phyloP scores from a whole-genome alignment of 92 coral and sea anemone genomes.

The Pocillopora grandis region DNA sequence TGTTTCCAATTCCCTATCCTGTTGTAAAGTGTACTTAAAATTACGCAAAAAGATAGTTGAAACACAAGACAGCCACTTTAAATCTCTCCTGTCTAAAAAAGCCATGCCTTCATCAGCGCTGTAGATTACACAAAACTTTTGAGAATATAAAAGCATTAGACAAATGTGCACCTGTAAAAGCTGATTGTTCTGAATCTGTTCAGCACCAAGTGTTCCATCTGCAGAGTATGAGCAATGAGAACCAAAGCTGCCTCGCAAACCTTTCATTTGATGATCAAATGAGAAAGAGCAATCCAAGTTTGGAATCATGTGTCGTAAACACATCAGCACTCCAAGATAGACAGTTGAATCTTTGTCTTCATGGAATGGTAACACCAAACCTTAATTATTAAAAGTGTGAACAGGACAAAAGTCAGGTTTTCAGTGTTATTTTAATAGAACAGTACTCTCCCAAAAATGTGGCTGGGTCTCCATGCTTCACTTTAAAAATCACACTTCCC shows the following conservation, averaged over 20 bases:
- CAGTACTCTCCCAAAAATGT: too few species aligned
- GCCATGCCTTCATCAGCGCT: too few species aligned
- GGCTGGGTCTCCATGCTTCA: too few species aligned
- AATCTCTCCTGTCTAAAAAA: too few species aligned
- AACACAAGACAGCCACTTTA: too few species aligned
- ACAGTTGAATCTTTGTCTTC: conserved; percentile 73
- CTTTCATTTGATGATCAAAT: conserved; percentile 60
- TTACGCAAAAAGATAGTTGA: too few species aligned
- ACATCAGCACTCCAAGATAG: conserved; percentile 88
- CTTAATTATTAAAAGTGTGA: conserved; percentile 30
- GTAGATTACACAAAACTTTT: too few species aligned
- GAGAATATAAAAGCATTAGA: background rate
- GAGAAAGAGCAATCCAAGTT: conserved; percentile 60
- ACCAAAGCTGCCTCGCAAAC: conserved; percentile 91
- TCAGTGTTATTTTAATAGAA: background rate
- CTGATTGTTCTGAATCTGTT: conserved; percentile 60
- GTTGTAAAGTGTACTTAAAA: too few species aligned
- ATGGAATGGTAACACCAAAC: conserved; percentile 77
- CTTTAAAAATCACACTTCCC: too few species aligned
- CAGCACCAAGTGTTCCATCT: conserved; percentile 31
- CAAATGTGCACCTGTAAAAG: conserved; percentile 49
- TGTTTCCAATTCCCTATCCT: too few species aligned
- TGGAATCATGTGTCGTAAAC: conserved; percentile 88
- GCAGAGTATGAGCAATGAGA: conserved; percentile 52
- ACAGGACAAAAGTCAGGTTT: background rate